These are phyloP conservation scores for rabbit (Oryctolagus cuniculus) DNA, from an alignment of 2,113 vertebrate species.

Conservation along the genomic window DNA sequence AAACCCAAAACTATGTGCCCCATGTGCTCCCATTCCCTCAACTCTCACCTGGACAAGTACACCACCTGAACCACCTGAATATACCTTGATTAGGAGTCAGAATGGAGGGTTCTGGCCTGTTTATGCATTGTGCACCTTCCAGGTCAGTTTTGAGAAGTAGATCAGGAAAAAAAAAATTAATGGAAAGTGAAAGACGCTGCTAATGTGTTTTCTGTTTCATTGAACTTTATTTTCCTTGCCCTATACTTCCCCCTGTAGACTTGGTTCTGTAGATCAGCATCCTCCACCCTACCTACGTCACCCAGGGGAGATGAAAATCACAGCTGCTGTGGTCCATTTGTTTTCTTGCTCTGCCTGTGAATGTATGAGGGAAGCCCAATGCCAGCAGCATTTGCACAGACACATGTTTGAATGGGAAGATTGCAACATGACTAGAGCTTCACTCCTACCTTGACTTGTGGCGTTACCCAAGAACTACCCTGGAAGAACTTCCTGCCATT, in stretches of 20 bases:
- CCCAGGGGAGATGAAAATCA: not conserved
- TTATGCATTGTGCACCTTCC: not conserved
- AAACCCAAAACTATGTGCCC: not conserved
- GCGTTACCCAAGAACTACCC: not conserved
- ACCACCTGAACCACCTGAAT: not conserved
- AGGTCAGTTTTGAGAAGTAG: not conserved
- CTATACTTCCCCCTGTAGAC: not conserved
- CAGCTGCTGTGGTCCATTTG: not conserved
- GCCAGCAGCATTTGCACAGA: not conserved
- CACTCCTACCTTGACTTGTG: not conserved
- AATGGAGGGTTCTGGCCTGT: accelerated
- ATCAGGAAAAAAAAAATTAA: not conserved
- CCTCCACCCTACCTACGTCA: not conserved
- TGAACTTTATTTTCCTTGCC: not conserved
- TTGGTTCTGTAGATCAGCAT: not conserved
- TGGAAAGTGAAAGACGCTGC: not conserved
- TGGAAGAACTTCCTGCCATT: not conserved
- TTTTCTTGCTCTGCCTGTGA: not conserved
- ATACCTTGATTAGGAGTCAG: not conserved
- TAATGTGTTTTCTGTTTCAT: not conserved
- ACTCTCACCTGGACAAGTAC: no score
- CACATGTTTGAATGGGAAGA: not conserved
- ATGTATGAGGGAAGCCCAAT: no score
- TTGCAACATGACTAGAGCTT: accelerated
- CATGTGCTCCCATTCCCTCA: no score